phyloP scores from a whole-genome alignment of 2,113 vertebrate genomes.

The Paedocypris sp. region DNA sequence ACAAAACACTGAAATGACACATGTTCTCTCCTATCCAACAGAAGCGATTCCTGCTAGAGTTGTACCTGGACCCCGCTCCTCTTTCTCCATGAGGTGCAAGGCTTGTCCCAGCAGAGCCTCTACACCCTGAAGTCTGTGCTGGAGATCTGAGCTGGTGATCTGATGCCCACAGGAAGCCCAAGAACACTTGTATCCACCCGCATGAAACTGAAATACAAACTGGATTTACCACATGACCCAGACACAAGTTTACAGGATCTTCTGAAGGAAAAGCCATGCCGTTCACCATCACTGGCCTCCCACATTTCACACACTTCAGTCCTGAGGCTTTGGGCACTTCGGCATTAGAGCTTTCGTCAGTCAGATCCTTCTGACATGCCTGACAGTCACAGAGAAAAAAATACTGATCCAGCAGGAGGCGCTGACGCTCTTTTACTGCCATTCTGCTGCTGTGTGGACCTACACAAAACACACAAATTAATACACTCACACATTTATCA shows the following conservation, averaged over 20 bases:
- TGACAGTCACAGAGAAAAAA: slow-evolving; percentile 78
- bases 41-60: neutral
- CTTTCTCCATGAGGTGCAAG: slow-evolving; percentile 48
- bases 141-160: slow-evolving; percentile 37
- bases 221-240: neutral
- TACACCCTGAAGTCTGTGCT: slow-evolving; percentile 41
- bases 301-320: slow-evolving; percentile 65
- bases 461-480: no score
- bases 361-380: slow-evolving; percentile 58
- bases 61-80: slow-evolving; percentile 50
- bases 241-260: neutral
- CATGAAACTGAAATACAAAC: slow-evolving; percentile 2
- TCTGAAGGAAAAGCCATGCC: no score
- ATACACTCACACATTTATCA: no score
- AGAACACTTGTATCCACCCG: slow-evolving; percentile 37
- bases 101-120: slow-evolving; percentile 38
- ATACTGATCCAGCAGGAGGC: slow-evolving; percentile 74
- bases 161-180: slow-evolving; percentile 35
- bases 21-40: neutral
- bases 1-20: neutral
- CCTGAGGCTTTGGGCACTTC: slow-evolving; percentile 24
- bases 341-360: slow-evolving; percentile 26
- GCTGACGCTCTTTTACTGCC: slow-evolving; percentile 61
- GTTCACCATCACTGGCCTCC: slow-evolving; percentile 16
- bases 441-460: slow-evolving; percentile 76